Conservation (phyloP, 2,888 invertebrate species). For the Pherbina coryleti region DNA sequence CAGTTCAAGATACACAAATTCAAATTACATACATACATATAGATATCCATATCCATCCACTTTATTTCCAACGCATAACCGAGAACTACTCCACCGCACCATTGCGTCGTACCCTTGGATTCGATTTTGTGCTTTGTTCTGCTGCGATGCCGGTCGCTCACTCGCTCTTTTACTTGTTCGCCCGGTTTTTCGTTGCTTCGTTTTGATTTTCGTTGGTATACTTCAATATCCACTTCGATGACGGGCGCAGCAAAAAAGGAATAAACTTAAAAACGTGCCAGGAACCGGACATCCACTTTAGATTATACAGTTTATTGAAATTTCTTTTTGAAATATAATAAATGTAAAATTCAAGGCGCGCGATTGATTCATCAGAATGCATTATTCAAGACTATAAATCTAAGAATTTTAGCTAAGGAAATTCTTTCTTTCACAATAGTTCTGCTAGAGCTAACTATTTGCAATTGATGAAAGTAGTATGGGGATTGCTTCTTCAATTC, state of each 20-base stretch:
- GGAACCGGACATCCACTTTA: constrained; percentile 4
- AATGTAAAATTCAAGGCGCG: too few species aligned
- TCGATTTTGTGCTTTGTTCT: constrained; percentile 18
- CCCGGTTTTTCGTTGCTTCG: constrained; percentile 5
- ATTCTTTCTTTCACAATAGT: too few species aligned
- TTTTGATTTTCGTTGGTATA: constrained; percentile 28
- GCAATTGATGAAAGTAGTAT: too few species aligned
- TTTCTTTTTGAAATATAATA: too few species aligned
- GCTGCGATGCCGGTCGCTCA: constrained; percentile 31
- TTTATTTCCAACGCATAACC: constrained; percentile 56
- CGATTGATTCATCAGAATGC: too few species aligned
- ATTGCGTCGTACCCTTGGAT: neutral
- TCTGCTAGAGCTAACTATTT: too few species aligned
- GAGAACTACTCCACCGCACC: neutral
- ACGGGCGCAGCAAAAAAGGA: constrained; percentile 7
- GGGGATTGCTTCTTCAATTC: too few species aligned
- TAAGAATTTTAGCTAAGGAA: too few species aligned
- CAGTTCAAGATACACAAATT: constrained; percentile 45
- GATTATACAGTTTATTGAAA: neutral
- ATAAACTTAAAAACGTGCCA: neutral
- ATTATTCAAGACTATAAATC: too few species aligned
- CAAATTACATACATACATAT: constrained; percentile 36
- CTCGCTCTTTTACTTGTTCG: constrained; percentile 32
- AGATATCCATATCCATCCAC: constrained; percentile 54
- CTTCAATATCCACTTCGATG: neutral